Conservation (phyloP, 2,797 vertebrate species). For the Sciaenops ocellatus region DNA sequence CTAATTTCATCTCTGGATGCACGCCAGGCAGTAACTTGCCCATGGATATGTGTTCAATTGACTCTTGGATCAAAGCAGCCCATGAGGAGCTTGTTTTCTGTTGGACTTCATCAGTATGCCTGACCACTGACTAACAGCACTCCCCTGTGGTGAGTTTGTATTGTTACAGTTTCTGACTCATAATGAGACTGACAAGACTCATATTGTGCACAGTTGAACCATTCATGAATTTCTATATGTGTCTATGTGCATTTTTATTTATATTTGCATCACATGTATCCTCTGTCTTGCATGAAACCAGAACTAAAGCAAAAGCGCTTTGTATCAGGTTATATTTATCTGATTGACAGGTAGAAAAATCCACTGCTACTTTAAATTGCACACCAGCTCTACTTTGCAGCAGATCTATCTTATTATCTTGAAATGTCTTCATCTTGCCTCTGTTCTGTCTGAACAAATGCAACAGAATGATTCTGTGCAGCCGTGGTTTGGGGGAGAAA, state of each 20-base stretch:
- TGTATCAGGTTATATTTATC: conserved; percentile 6
- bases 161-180: conserved; percentile 32
- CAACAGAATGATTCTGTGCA: conserved; percentile 34
- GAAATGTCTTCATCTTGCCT: conserved; percentile 13
- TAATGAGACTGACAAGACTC: neutral
- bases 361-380: neutral
- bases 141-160: conserved; percentile 53
- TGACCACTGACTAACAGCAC: conserved; percentile 60
- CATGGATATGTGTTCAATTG: conserved; percentile 7
- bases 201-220: neutral
- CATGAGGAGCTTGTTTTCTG: neutral
- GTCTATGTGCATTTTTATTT: neutral
- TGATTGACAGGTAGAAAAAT: conserved; percentile 13
- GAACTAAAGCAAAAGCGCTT: neutral
- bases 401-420: conserved; percentile 26
- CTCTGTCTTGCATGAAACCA: neutral
- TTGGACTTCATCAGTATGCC: neutral
- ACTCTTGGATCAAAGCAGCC: conserved; percentile 13
- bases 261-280: neutral
- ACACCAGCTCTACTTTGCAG: neutral
- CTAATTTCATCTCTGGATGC: conserved; percentile 21
- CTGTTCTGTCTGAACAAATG: conserved; percentile 8
- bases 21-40: conserved; percentile 4
- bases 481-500: conserved; percentile 39
- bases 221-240: neutral